These are phyloP conservation scores for Hyposoter dolosus DNA, from an alignment of 2,888 invertebrate genomes.

Conservation along the genomic window DNA sequence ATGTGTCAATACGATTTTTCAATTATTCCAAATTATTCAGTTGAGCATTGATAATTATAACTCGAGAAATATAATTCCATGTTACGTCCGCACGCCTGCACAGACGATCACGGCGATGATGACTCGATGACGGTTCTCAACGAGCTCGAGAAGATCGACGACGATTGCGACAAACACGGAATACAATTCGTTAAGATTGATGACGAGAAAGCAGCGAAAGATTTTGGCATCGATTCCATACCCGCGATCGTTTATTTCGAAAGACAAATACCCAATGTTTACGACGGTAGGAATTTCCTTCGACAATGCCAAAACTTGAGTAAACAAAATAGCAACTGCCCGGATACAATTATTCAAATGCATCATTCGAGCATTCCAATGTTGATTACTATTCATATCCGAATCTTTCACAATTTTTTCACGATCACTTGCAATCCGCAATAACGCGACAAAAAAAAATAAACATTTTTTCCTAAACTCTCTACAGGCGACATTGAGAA, in stretches of 20 bases:
- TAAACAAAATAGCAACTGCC: background rate
- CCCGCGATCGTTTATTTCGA: slow-evolving; percentile 97
- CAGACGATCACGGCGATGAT: slow-evolving; percentile 96
- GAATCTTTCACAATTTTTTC: background rate
- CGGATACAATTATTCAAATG: background rate
- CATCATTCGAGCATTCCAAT: background rate
- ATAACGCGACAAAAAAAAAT: background rate
- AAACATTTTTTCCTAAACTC: background rate
- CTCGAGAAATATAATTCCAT: background rate
- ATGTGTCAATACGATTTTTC: slow-evolving; percentile 84
- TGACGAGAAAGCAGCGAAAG: slow-evolving; percentile 92
- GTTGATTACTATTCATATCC: background rate
- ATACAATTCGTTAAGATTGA: slow-evolving; percentile 98
- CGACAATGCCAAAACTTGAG: slow-evolving; percentile 10
- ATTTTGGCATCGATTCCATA: slow-evolving; percentile 93
- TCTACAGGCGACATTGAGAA: slow-evolving; percentile 91
- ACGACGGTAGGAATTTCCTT: slow-evolving; percentile 89
- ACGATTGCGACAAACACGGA: slow-evolving; percentile 96
- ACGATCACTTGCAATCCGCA: background rate
- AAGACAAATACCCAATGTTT: slow-evolving; percentile 96
- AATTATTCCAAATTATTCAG: background rate
- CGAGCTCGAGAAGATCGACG: slow-evolving; percentile 96
- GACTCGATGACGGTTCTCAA: slow-evolving; percentile 94
- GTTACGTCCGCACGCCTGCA: slow-evolving; percentile 26
- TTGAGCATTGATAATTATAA: background rate